Evolutionary conservation across 1,140 invertebrate species (phyloP), one percentile per base, ranked within the genome.

Genomic region (Drosophila cardini): DNA sequence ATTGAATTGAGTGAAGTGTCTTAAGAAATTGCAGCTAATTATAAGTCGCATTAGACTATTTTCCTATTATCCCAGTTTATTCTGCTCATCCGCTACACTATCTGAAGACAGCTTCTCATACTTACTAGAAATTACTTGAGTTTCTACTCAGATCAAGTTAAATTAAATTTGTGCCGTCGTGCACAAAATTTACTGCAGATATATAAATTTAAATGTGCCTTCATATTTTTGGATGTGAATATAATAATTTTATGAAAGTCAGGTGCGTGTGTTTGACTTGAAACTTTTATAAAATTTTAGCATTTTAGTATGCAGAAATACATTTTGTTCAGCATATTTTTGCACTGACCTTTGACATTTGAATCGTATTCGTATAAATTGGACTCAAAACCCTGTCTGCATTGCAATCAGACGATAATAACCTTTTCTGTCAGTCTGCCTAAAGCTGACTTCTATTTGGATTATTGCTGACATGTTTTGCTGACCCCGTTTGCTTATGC

Each of bases 161-260:
- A 78, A 75, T 71, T 67, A 52, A 56, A 55, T 46, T 32, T n/a
- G 18, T 57, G 50, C 46, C 57, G 40, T 48, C 36, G 26, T 73
- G 46, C 58, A 32, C 43, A n/a, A 72, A 48, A 42, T 56, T 36
- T 45, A 13, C 55, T 46, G 48, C 48, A 71, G 32, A 13, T 34
- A 42, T 61, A 36, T 3, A 38, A 38, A 58, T 45, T 63, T 42
- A 42, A 11, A 52, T 1, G 11, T 68, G 38, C 21, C 32, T 55
- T 38, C 56, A 61, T 48, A 55, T 53, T 45, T 69, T 26, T 32
- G 13, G 13, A 53, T 67, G 57, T 65, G 62, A 52, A 57, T 72
- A 67, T 32, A 4, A 56, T 53, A 50, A 10, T 42, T 32, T 16
- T 34, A 67, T 69, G 57, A 32, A 10, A 13, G 13, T 2, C 9